phyloP scores from a whole-genome alignment of 1,140 invertebrate genomes.

The Ips typographus region DNA sequence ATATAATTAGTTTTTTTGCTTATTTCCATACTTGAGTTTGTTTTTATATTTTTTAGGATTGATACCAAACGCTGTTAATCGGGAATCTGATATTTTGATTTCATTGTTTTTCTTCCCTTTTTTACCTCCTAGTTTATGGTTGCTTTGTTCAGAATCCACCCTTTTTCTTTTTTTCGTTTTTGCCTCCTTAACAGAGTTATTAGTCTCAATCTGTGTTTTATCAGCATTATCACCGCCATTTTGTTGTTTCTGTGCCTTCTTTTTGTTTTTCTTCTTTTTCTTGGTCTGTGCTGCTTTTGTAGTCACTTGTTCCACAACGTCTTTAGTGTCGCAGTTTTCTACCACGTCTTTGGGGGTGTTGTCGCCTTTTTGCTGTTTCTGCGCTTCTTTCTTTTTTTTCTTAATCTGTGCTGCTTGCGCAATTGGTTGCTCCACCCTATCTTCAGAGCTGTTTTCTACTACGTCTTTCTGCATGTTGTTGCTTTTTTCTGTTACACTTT shows the following conservation, averaged over 20 bases:
- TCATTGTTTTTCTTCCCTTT: conserved; percentile 27
- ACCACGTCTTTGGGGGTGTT: neutral
- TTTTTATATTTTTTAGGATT: conserved; percentile 89
- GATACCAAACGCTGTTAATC: conserved; percentile 85
- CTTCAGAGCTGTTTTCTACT: too few relatives aligned
- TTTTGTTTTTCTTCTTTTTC: conserved; percentile 30
- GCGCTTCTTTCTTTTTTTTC: neutral
- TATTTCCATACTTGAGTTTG: conserved; percentile 59
- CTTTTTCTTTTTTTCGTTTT: conserved; percentile 35
- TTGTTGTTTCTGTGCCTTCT: conserved; percentile 36
- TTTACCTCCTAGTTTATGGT: conserved; percentile 33
- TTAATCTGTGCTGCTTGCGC: neutral
- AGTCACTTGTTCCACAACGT: neutral
- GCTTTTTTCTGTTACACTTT: too few relatives aligned
- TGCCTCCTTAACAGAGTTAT: neutral
- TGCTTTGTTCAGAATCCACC: conserved; percentile 23
- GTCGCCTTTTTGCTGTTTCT: neutral
- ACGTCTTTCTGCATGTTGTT: too few relatives aligned
- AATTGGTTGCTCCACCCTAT: conserved; percentile 5
- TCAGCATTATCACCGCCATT: conserved; percentile 15
- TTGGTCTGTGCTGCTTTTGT: neutral
- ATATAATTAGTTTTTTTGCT: conserved; percentile 18
- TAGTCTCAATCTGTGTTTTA: neutral
- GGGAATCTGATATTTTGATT: conserved; percentile 66
- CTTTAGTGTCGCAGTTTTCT: neutral